Conservation (phyloP, 2,797 vertebrate genomes). For the Cossypha heuglini region DNA sequence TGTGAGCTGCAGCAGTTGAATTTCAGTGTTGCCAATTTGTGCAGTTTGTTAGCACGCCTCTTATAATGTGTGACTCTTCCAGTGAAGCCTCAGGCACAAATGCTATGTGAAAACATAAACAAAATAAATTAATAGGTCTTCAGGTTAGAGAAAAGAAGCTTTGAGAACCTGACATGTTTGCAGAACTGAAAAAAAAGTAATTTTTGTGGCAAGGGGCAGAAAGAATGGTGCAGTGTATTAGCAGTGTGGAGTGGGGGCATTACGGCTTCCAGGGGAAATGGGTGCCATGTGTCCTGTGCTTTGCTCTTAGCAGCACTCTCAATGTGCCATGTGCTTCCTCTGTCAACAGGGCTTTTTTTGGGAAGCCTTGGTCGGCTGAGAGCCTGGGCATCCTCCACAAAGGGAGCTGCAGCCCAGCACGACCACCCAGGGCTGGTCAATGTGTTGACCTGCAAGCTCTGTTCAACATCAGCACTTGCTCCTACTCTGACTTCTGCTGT, state of each 20-base stretch:
- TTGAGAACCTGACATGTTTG: background rate
- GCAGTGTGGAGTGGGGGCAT: fast-evolving
- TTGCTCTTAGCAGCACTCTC: background rate
- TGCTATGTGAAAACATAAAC: fast-evolving
- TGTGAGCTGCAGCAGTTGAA: background rate
- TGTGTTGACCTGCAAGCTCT: background rate
- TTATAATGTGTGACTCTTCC: background rate
- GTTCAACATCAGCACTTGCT: background rate
- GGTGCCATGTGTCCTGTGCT: fast-evolving
- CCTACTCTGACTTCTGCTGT: background rate
- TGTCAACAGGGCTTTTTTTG: fast-evolving
- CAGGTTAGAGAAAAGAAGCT: background rate
- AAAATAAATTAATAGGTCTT: background rate
- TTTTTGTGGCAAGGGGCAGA: background rate
- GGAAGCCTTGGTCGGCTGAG: background rate
- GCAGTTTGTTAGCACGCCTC: background rate
- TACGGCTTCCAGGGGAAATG: background rate
- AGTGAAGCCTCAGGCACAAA: background rate
- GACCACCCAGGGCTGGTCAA: fast-evolving
- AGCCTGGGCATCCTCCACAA: background rate
- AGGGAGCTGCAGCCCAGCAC: fast-evolving
- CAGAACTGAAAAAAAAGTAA: background rate
- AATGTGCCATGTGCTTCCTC: background rate
- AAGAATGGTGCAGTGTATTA: fast-evolving
- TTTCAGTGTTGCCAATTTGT: background rate